Percentiles rank a stretch among this genome's conserved stretches.
Evolutionary conservation across 2,113 vertebrate species (phyloP).

Genomic region (Urocitellus parryii): DNA sequence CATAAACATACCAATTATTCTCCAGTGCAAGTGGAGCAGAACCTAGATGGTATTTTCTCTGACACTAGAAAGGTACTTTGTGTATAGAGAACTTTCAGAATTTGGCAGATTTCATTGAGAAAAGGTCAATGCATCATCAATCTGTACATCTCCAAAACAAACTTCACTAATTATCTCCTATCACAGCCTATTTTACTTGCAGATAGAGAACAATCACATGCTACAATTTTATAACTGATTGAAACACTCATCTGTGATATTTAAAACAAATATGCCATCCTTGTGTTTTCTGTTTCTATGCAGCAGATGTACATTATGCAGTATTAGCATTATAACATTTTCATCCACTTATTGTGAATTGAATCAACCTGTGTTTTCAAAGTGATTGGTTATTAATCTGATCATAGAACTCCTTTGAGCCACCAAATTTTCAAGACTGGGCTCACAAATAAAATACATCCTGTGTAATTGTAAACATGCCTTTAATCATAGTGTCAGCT

Average conservation of each 20-base stretch:
- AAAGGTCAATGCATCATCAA: background rate
- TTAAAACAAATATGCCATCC: background rate
- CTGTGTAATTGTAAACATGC: background rate
- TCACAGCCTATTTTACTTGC: background rate
- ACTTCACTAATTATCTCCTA: background rate
- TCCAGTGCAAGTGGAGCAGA: background rate
- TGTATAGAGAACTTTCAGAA: no score
- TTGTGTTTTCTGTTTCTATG: background rate
- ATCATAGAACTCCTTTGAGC: background rate
- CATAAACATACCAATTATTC: background rate
- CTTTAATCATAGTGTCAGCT: background rate
- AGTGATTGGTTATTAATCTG: slow-evolving; percentile 7
- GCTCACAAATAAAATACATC: background rate
- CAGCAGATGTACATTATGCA: background rate
- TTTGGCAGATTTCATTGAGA: background rate
- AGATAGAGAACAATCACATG: background rate
- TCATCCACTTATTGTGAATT: background rate
- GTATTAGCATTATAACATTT: background rate
- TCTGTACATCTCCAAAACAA: background rate
- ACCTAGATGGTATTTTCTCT: background rate
- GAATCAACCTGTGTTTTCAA: background rate
- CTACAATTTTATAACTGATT: background rate
- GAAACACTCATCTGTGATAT: slow-evolving; percentile 9
- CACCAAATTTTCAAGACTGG: background rate
- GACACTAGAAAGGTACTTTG: background rate